Evolutionary conservation across 2,797 vertebrate species (phyloP).

Genomic region (Gambelia wislizenii): DNA sequence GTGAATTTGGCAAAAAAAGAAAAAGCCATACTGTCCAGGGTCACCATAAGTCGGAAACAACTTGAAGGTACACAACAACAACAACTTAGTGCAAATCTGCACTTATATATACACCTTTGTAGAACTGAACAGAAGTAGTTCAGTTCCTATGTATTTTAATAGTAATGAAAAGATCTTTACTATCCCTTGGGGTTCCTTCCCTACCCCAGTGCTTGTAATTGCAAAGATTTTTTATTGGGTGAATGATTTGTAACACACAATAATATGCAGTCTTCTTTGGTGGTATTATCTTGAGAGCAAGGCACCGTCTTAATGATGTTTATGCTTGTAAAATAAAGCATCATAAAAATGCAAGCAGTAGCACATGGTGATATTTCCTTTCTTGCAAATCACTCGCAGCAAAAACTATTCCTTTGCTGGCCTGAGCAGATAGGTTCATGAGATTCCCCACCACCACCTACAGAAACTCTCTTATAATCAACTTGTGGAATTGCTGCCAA

Average conservation of each 20-base stretch:
- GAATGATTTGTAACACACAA: conserved; percentile 29
- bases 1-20: too few relatives aligned
- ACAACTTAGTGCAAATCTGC: conserved; percentile 1
- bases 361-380: neutral
- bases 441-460: too few relatives aligned
- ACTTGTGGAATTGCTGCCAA: neutral
- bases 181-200: neutral
- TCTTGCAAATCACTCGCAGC: conserved; percentile 29
- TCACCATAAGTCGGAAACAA: too few relatives aligned
- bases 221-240: conserved; percentile 40
- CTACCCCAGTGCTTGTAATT: neutral
- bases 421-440: neutral
- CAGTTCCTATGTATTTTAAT: conserved; percentile 8
- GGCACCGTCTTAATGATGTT: conserved; percentile 7
- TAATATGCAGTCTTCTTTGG: conserved; percentile 13
- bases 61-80: too few relatives aligned
- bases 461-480: neutral
- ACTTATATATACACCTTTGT: neutral
- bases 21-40: too few relatives aligned
- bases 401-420: neutral
- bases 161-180: conserved; percentile 14
- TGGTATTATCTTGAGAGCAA: conserved; percentile 21
- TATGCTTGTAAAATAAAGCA: conserved; percentile 32
- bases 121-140: neutral
- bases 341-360: conserved; percentile 5